phyloP scores from a whole-genome alignment of 2,797 vertebrate genomes.

The Pristis pectinata region DNA sequence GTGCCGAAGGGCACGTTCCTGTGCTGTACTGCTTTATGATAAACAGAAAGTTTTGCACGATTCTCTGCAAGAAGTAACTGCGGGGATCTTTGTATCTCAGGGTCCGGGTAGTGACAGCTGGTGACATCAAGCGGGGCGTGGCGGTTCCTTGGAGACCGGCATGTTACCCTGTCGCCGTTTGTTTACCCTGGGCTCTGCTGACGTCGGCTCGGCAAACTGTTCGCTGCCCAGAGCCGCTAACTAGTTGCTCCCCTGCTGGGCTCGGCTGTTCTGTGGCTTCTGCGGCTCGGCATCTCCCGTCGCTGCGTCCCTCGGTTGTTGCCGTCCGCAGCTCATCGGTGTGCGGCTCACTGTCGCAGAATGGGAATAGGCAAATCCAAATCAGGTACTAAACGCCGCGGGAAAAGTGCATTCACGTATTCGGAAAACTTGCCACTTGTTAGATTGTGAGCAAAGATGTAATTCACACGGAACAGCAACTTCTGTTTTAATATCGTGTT shows the following conservation, averaged over 20 bases:
- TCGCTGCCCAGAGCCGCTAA: not conserved
- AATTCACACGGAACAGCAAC: not conserved
- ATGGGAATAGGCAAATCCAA: not conserved
- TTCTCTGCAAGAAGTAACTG: not conserved
- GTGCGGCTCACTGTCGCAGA: no score
- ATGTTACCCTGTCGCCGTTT: not conserved
- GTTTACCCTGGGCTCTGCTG: not conserved
- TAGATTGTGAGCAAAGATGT: not conserved
- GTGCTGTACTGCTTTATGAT: no score
- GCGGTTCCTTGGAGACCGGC: conserved; percentile 2
- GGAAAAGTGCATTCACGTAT: not conserved
- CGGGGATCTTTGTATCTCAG: not conserved
- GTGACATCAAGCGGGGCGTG: not conserved
- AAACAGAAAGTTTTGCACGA: not conserved
- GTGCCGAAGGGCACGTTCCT: no score
- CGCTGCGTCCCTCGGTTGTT: not conserved
- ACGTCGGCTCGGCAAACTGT: not conserved
- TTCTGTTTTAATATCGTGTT: not conserved
- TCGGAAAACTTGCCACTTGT: not conserved
- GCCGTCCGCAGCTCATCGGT: not conserved
- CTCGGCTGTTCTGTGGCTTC: no score
- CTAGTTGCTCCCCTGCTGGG: not conserved
- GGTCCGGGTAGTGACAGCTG: not conserved
- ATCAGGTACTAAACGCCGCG: not conserved
- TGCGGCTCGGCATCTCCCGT: not conserved